phyloP scores from a whole-genome alignment of 2,888 invertebrate genomes.

The Augiades crinisus region DNA sequence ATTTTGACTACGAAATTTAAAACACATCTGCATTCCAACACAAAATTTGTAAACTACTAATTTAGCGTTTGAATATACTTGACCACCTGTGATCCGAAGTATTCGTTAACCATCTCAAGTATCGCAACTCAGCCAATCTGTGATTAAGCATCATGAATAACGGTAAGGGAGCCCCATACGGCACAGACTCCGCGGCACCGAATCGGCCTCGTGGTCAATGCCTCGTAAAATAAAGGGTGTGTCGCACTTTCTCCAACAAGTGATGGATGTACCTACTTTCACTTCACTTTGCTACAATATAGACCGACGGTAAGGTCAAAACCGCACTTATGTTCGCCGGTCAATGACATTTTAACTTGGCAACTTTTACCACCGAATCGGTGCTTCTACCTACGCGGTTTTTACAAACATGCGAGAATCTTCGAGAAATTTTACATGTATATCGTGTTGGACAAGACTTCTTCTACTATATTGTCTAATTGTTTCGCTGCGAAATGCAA shows the following conservation, averaged over 20 bases:
- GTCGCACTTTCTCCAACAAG: slow-evolving; percentile 45
- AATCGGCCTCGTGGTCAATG: slow-evolving; percentile 14
- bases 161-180: neutral
- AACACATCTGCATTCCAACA: too few relatives aligned
- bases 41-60: too few relatives aligned
- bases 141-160: neutral
- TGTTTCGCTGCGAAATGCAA: too few relatives aligned
- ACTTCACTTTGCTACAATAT: slow-evolving; percentile 48
- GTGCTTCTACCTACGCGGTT: neutral
- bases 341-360: slow-evolving; percentile 39
- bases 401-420: neutral
- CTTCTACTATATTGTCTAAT: too few relatives aligned
- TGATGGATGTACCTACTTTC: slow-evolving; percentile 54
- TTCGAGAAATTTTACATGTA: too few relatives aligned
- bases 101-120: too few relatives aligned
- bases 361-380: slow-evolving; percentile 48
- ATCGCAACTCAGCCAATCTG: too few relatives aligned
- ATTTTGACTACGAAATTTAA: too few relatives aligned
- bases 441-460: too few relatives aligned
- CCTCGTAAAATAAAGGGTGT: slow-evolving; percentile 41
- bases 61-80: too few relatives aligned
- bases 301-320: slow-evolving; percentile 44
- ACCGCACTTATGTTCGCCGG: slow-evolving; percentile 37
- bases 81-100: too few relatives aligned
- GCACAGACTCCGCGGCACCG: slow-evolving; percentile 14